These are phyloP conservation scores for Synchiropus splendidus DNA, from an alignment of 2,113 vertebrate genomes.

Conservation along the genomic window DNA sequence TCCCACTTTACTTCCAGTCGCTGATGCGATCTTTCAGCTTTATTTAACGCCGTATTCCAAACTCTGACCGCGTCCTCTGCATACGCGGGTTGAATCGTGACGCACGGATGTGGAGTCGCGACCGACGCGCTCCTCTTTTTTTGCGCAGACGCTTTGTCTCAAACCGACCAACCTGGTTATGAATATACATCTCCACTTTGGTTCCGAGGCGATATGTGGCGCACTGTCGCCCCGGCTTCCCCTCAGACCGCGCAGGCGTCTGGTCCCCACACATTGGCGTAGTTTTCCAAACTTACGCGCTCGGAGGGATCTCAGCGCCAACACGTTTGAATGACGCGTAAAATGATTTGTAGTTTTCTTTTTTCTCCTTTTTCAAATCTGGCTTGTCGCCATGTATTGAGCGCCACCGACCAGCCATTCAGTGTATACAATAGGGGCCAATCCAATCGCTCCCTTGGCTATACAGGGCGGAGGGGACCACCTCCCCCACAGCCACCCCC, in stretches of 20 bases:
- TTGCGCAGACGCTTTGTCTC: constrained; percentile 29
- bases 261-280: too few species aligned
- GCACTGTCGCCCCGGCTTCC: too few species aligned
- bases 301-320: too few species aligned
- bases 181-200: too few species aligned
- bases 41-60: too few species aligned
- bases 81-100: constrained; percentile 24
- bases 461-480: constrained; percentile 31
- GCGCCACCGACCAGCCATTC: constrained; percentile 37
- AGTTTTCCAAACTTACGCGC: too few species aligned
- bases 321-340: constrained; percentile 13
- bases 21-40: too few species aligned
- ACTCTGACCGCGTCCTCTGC: constrained; percentile 4
- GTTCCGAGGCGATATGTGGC: too few species aligned
- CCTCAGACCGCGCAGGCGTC: too few species aligned
- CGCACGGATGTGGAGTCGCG: constrained; percentile 24
- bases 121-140: constrained; percentile 7
- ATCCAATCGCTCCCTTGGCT: constrained; percentile 42
- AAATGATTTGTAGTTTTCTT: constrained; percentile 9
- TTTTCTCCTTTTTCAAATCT: constrained; percentile 6
- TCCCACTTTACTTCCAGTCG: not conserved
- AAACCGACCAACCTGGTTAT: too few species aligned
- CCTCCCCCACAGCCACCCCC: constrained; percentile 4
- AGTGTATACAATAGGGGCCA: constrained; percentile 50
- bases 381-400: constrained; percentile 35